phyloP scores from a whole-genome alignment of 1,140 invertebrate species.

The Zaprionus camerounensis region DNA sequence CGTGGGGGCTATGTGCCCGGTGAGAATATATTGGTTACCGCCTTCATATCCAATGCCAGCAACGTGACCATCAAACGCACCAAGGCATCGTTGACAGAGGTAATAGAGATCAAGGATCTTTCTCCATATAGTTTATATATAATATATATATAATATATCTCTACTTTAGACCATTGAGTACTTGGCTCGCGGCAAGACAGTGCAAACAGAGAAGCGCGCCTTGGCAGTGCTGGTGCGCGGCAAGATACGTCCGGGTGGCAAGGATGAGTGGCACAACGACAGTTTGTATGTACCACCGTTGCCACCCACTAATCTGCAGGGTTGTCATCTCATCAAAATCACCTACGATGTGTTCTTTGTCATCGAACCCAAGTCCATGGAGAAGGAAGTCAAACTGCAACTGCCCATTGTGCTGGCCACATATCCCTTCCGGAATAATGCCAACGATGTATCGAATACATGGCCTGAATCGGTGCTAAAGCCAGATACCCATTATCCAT shows the following conservation, averaged over 20 bases:
- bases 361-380: slow-evolving; percentile 94
- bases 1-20: slow-evolving; percentile 97
- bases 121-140: background rate
- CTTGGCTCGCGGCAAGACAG: slow-evolving; percentile 92
- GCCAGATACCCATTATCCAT: slow-evolving; percentile 93
- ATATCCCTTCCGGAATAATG: slow-evolving; percentile 91
- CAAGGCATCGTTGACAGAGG: slow-evolving; percentile 91
- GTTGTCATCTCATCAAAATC: slow-evolving; percentile 97
- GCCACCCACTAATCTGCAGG: slow-evolving; percentile 97
- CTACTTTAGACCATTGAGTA: slow-evolving; percentile 92
- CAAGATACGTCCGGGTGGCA: slow-evolving; percentile 92
- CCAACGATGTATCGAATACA: slow-evolving; percentile 86
- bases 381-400: slow-evolving; percentile 96
- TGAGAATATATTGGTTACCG: slow-evolving; percentile 94
- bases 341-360: slow-evolving; percentile 98
- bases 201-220: slow-evolving; percentile 94
- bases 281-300: slow-evolving; percentile 96
- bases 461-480: slow-evolving; percentile 87
- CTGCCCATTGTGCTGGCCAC: slow-evolving; percentile 96
- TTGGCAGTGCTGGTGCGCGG: slow-evolving; percentile 92
- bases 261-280: slow-evolving; percentile 93
- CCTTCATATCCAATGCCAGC: slow-evolving; percentile 93
- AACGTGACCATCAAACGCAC: slow-evolving; percentile 91
- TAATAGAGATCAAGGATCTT: slow-evolving; percentile 69
- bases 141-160: background rate